A percentile compares a stretch with the other conserved stretches of the same genome.
These are phyloP conservation scores for Caprella mutica DNA, from an alignment of 2,888 invertebrate genomes.

Conservation along the genomic window DNA sequence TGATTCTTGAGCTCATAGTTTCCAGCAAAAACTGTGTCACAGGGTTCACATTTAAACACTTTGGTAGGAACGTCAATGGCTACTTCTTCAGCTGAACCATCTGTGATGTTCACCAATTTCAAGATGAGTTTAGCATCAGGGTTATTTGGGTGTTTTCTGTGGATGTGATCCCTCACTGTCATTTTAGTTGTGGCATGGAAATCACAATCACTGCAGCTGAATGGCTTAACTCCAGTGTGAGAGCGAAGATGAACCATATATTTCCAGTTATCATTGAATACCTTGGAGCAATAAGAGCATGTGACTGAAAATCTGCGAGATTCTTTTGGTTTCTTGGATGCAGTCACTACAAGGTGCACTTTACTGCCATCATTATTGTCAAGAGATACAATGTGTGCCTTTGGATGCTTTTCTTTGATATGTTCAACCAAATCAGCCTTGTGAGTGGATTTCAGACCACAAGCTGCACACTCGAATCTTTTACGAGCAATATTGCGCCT, in stretches of 20 bases:
- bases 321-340: constrained; percentile 22
- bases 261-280: constrained; percentile 34
- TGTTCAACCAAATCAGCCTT: constrained; percentile 30
- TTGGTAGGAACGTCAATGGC: constrained; percentile 23
- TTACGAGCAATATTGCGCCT: constrained; percentile 26
- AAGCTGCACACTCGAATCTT: constrained; percentile 32
- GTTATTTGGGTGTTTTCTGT: constrained; percentile 23
- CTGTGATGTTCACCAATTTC: constrained; percentile 22
- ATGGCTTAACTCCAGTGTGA: constrained; percentile 32
- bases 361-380: constrained; percentile 31
- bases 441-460: constrained; percentile 32
- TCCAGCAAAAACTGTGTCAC: constrained; percentile 19
- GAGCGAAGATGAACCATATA: constrained; percentile 32
- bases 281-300: constrained; percentile 28
- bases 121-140: constrained; percentile 27
- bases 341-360: constrained; percentile 30
- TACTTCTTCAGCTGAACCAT: constrained; percentile 29
- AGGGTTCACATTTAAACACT: constrained; percentile 30
- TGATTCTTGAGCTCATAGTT: constrained; percentile 31
- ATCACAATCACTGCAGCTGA: constrained; percentile 24
- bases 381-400: constrained; percentile 32
- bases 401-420: constrained; percentile 29
- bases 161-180: constrained; percentile 33
- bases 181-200: constrained; percentile 31
- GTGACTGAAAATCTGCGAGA: constrained; percentile 23